phyloP scores from a whole-genome alignment of 1,140 invertebrate genomes.

The Lerema accius region DNA sequence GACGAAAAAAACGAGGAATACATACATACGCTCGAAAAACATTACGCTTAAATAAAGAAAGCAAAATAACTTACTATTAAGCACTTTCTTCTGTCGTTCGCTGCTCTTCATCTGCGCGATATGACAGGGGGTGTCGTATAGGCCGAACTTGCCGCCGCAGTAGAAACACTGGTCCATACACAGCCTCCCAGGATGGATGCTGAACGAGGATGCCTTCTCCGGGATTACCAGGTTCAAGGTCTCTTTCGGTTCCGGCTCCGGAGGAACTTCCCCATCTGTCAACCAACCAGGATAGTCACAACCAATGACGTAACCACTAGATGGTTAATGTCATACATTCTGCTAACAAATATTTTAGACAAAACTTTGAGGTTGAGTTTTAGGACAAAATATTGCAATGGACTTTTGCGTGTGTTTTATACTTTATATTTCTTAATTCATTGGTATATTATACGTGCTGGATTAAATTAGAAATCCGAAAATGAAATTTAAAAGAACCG shows the following conservation, averaged over 20 bases:
- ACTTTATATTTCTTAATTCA: too few relatives aligned
- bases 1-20: too few relatives aligned
- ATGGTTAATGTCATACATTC: too few relatives aligned
- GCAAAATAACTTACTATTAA: constrained; percentile 83
- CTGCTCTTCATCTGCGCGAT: constrained; percentile 91
- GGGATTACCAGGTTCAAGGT: constrained; percentile 90
- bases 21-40: too few relatives aligned
- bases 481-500: too few relatives aligned
- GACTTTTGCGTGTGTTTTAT: too few relatives aligned
- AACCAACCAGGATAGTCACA: constrained; percentile 53
- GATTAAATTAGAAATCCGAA: too few relatives aligned
- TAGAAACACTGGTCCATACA: constrained; percentile 93
- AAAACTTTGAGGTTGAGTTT: too few relatives aligned
- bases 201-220: constrained; percentile 93
- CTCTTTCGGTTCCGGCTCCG: constrained; percentile 84
- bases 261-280: constrained; percentile 67
- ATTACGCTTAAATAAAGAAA: too few relatives aligned
- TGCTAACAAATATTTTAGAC: too few relatives aligned
- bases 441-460: too few relatives aligned
- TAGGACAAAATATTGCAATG: too few relatives aligned
- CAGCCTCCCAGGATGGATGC: constrained; percentile 90
- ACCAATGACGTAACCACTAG: neutral
- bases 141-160: constrained; percentile 92
- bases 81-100: constrained; percentile 89
- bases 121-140: constrained; percentile 92